phyloP scores from a whole-genome alignment of 2,888 invertebrate species.

The Saturnia japonica region DNA sequence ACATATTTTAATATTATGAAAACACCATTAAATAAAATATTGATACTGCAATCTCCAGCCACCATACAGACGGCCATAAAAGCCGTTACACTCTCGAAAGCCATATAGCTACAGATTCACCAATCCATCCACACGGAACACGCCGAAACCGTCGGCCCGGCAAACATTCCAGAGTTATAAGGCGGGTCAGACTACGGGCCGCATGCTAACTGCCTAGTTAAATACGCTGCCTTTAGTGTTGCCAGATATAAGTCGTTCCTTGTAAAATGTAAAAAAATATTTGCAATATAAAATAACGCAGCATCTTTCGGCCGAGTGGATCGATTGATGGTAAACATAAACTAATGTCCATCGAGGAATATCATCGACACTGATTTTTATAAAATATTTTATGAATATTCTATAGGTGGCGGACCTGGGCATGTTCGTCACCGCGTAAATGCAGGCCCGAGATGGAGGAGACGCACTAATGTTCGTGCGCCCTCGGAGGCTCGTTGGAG shows the following conservation, averaged over 20 bases:
- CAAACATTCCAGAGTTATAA: slow-evolving; percentile 46
- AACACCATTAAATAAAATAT: background rate
- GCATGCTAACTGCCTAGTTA: slow-evolving; percentile 41
- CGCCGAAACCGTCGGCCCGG: slow-evolving; percentile 24
- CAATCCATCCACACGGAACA: slow-evolving; percentile 7
- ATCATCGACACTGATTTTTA: background rate
- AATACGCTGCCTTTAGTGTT: slow-evolving; percentile 22
- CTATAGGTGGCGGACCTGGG: too few relatives aligned
- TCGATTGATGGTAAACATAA: background rate
- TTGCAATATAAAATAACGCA: too few relatives aligned
- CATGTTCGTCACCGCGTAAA: too few relatives aligned
- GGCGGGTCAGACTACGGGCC: slow-evolving; percentile 31
- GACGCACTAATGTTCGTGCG: too few relatives aligned
- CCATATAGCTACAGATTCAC: slow-evolving; percentile 1
- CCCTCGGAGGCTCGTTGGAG: too few relatives aligned
- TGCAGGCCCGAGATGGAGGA: too few relatives aligned
- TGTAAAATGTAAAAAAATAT: background rate
- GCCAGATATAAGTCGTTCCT: background rate
- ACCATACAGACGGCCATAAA: slow-evolving; percentile 2
- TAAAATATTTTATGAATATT: too few relatives aligned
- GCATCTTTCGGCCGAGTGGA: too few relatives aligned
- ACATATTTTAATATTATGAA: background rate
- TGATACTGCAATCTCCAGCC: background rate
- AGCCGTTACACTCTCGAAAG: background rate
- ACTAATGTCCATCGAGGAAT: background rate